Evolutionary conservation across 2,888 invertebrate species (phyloP).

Genomic region (Sympetrum striolatum): DNA sequence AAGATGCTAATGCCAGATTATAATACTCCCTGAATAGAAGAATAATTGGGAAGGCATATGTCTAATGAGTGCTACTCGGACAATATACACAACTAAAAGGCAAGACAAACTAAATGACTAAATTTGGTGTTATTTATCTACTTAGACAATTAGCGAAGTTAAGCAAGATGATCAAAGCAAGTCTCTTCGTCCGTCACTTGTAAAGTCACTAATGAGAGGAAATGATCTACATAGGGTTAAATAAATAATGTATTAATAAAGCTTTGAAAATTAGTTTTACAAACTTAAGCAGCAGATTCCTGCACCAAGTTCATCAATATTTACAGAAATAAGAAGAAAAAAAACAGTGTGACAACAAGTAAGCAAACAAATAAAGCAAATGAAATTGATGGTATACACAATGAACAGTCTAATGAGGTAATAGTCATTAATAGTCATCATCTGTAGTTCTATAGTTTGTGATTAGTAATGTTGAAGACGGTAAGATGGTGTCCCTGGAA

Average conservation of each 20-base stretch:
- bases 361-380: not conserved
- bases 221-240: not conserved
- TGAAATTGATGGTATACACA: constrained; percentile 31
- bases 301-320: not conserved
- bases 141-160: not conserved
- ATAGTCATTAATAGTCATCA: constrained; percentile 30
- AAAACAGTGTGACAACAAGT: not conserved
- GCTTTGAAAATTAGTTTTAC: not conserved
- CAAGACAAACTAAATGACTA: not conserved
- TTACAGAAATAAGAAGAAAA: not conserved
- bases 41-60: too few species aligned
- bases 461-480: constrained; percentile 63
- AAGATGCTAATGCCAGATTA: too few species aligned
- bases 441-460: constrained; percentile 48
- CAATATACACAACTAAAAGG: too few species aligned
- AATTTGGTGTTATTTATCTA: not conserved
- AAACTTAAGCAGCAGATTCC: not conserved
- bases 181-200: not conserved
- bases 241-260: not conserved
- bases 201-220: not conserved
- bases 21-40: too few species aligned
- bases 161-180: constrained; percentile 20
- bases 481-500: constrained; percentile 63
- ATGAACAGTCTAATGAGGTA: constrained; percentile 8
- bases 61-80: too few species aligned